Evolutionary conservation across 2,888 invertebrate genomes (phyloP), one percentile per base, ranked within the genome.

Genomic region (Rambutsinella grinnellia): DNA sequence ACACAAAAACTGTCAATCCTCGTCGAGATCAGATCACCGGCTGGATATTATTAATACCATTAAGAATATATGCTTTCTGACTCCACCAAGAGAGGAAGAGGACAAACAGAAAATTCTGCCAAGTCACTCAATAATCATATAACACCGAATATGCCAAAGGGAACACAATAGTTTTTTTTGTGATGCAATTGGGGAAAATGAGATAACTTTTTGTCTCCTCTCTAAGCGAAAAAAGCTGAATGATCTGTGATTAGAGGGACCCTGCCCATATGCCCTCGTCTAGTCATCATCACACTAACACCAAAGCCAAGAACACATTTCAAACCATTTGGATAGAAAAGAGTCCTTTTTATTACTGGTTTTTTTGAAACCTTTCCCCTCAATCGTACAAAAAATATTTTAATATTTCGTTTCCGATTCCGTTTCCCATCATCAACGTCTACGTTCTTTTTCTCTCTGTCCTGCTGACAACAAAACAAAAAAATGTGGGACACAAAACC

Each of bases 111-210:
- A 71, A 58, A 60, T 72, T 72, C 60, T 74, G 74, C 47, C 74
- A 74, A 74, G 74, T 74, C 74, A 74, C 54, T 56, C 67, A 62
- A 28, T 67, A 74, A 67, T 62, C 74, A 74, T 67, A 67, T 67
- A 63, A 49, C 51, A 63, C 46, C 6, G 5, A 36, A 36, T 24
- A 56, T 58, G 58, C 13, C n/a, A 27, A 58, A 28, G 58, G 36
- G 19, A 36, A 5, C 5, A 36, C 36, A 36, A 36, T 36, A 36
- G 6, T 8, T 36, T 36, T 36, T 36, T 36, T 36, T 36, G 36
- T 36, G 36, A 36, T 36, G 36, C 36, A 36, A 36, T 13, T 36
- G 36, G 36, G 36, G 36, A 36, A 36, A 36, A 36, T 36, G 36
- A 36, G 36, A 36, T 36, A 36, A 36, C 36, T 13, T 8, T 36